phyloP scores from a whole-genome alignment of 2,113 vertebrate genomes.

The Tauraco erythrolophus region DNA sequence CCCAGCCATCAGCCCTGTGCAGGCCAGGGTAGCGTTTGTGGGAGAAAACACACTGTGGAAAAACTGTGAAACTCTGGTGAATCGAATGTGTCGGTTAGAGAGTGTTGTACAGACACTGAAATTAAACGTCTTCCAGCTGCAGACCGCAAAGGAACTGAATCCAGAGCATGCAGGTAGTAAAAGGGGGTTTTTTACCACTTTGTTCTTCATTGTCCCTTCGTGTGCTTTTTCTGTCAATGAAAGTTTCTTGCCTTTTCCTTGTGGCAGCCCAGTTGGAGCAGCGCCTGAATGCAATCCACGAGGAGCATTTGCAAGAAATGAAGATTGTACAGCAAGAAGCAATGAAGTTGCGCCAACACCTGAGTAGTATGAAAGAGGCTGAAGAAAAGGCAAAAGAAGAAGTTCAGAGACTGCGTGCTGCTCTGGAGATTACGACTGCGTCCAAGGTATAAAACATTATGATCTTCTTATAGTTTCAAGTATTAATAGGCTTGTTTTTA shows the following conservation, averaged over 20 bases:
- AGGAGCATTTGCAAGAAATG: conserved; percentile 72
- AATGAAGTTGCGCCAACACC: conserved; percentile 64
- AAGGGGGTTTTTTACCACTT: neutral
- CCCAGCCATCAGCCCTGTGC: conserved; percentile 42
- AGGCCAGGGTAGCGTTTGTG: neutral
- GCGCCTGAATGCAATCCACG: conserved; percentile 51
- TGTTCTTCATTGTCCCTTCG: neutral
- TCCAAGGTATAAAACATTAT: conserved; percentile 62
- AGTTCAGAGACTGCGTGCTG: conserved; percentile 60
- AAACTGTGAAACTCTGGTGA: conserved; percentile 72
- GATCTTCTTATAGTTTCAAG: neutral
- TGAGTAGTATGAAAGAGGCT: conserved; percentile 64
- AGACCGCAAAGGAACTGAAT: conserved; percentile 75
- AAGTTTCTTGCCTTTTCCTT: neutral
- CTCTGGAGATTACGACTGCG: conserved; percentile 69
- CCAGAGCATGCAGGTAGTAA: conserved; percentile 61
- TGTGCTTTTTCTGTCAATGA: neutral
- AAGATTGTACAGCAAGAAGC: conserved; percentile 63
- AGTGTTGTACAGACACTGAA: conserved; percentile 79
- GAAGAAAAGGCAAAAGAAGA: conserved; percentile 69
- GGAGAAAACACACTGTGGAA: conserved; percentile 63
- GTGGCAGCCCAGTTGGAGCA: conserved; percentile 69
- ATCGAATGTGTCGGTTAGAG: conserved; percentile 70
- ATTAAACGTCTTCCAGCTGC: conserved; percentile 69
- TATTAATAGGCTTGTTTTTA: neutral